These are phyloP conservation scores for Arvicanthis niloticus DNA, from an alignment of 2,113 vertebrate genomes.

Conservation along the genomic window DNA sequence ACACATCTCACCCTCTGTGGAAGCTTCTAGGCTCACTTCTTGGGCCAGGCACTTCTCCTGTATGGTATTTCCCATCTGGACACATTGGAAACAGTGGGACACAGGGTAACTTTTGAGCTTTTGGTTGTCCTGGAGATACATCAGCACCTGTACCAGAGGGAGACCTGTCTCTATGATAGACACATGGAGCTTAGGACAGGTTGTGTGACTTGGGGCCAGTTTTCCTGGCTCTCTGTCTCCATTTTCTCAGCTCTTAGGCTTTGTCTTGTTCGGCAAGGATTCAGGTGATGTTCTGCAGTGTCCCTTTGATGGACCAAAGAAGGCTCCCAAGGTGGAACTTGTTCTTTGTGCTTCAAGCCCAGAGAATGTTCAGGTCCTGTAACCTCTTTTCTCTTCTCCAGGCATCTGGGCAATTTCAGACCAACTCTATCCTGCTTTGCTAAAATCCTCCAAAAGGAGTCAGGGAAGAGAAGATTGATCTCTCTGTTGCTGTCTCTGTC, in stretches of 20 bases:
- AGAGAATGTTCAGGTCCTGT: not conserved
- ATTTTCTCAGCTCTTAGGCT: too few species aligned
- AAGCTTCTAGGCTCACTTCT: not conserved
- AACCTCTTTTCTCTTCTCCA: not conserved
- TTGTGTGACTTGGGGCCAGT: not conserved
- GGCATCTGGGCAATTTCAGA: not conserved
- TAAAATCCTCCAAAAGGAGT: not conserved
- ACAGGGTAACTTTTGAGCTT: not conserved
- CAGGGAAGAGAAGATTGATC: too few species aligned
- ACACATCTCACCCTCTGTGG: not conserved
- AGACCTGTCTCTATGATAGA: not conserved
- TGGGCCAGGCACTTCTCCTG: too few species aligned
- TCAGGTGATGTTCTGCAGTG: too few species aligned
- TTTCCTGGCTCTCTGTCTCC: not conserved
- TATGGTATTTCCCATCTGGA: not conserved
- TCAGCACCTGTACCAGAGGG: fast-evolving
- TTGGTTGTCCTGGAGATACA: fast-evolving
- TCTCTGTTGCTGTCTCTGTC: too few species aligned
- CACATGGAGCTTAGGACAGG: not conserved
- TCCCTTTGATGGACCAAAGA: not conserved
- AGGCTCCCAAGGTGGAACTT: not conserved
- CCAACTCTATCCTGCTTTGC: not conserved
- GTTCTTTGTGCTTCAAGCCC: not conserved
- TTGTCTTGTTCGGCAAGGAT: not conserved
- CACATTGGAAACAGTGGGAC: not conserved